Conservation (phyloP, 1,140 invertebrate species). For the Andrena cerasifolii region DNA sequence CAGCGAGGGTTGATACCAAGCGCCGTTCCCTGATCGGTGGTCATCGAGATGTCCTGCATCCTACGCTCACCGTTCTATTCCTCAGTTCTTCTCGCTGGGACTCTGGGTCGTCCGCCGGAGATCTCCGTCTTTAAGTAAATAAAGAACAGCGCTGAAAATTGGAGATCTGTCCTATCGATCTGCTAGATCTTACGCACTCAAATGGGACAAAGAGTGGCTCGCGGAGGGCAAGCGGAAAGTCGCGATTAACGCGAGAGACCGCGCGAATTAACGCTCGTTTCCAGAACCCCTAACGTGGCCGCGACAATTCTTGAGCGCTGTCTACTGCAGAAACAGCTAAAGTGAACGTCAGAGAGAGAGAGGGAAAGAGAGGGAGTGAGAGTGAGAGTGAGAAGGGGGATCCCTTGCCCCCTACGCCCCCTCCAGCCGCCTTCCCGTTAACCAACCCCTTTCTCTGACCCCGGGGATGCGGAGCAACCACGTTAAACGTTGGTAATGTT, state of each 20-base stretch:
- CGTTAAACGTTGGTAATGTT: slow-evolving; percentile 83
- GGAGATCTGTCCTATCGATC: background rate
- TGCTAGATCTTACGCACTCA: background rate
- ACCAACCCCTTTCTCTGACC: slow-evolving; percentile 73
- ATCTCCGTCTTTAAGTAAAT: too few species aligned
- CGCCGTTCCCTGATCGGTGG: too few species aligned
- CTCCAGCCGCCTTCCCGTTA: slow-evolving; percentile 57
- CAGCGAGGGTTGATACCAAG: too few species aligned
- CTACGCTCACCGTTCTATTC: too few species aligned
- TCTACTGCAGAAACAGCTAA: slow-evolving; percentile 78
- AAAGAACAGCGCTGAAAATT: too few species aligned
- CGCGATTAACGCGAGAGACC: slow-evolving; percentile 72
- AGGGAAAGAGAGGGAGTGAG: slow-evolving; percentile 18
- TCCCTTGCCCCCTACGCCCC: slow-evolving; percentile 45
- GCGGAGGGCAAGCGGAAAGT: slow-evolving; percentile 51
- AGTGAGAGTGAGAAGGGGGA: slow-evolving; percentile 40
- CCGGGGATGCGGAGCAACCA: slow-evolving; percentile 76
- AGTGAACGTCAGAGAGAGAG: slow-evolving; percentile 42
- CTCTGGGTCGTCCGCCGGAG: too few species aligned
- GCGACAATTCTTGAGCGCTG: slow-evolving; percentile 83
- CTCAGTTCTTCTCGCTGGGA: too few species aligned
- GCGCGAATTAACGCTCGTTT: slow-evolving; percentile 82
- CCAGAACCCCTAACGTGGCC: slow-evolving; percentile 81
- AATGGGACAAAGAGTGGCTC: slow-evolving; percentile 49
- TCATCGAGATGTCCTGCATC: too few species aligned